Base-by-base conservation (phyloP, 2,113 vertebrate genomes). In the Mixornis gularis region DNA sequence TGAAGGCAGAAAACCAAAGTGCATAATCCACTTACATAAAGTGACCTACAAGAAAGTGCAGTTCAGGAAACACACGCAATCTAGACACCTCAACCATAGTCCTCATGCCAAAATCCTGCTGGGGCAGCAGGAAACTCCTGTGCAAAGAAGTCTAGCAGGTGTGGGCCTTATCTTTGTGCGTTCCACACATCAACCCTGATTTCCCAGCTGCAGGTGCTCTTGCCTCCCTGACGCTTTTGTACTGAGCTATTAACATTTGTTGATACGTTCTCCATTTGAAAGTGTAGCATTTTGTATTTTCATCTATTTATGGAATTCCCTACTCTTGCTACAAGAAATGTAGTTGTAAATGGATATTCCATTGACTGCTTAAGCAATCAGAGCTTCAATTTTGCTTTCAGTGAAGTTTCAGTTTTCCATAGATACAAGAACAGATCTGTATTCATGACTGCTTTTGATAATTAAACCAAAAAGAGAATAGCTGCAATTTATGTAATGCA, bases 401-500 rank as follows among this genome's bases (percentile, higher is more conserved):
- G 48, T 24, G 52, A 87, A 71, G 71, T 93, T 92, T 89, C 85
- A 56, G 51, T 87, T 96, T 95, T 93, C 90, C 84, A 78, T 72
- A 60, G 76, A 62, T 32, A 58, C 30, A 43, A 44, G 59, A 87
- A 68, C 34, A 76, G 79, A 80, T 64, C 74, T 86, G 70, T 66
- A 82, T 87, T 92, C 84, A 66, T 80, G 77, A 52, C 73, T 90
- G 77, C 46, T 79, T 95, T 92, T 89, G 88, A 43, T 82, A 92
- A 91, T 95, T 92, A 93, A 90, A 79, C 71, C 22, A 62, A 90
- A 87, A 94, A 80, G 43, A 93, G 68, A 85, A 46, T 77, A 92
- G 65, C 63, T 87, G 87, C 68, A 74, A 87, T 87, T 85, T 91
- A 87, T 85, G 74, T 94, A 95, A 95, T 87, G 84, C 73, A 87